Percentiles rank a stretch among this genome's conserved stretches.
These are phyloP conservation scores for Henricia sp. DNA, from an alignment of 53 echinoderm and acorn worm species.

Conservation along the genomic window DNA sequence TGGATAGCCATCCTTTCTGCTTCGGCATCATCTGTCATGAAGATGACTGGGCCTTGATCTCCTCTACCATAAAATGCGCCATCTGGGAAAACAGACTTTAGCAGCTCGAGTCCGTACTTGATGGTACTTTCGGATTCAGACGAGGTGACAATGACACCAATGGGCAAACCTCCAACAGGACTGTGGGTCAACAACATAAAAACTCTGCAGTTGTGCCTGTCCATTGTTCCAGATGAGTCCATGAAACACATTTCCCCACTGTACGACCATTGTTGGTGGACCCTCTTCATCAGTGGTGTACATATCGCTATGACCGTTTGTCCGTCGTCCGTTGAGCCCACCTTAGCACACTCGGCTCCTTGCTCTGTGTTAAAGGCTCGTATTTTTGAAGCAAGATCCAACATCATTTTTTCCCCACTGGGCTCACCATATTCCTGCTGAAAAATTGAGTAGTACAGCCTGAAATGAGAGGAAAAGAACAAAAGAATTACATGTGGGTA, in stretches of 20 bases:
- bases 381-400: conserved; percentile 5
- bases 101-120: conserved; percentile 31
- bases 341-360: conserved; percentile 4
- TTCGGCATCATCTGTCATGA: conserved; percentile 28
- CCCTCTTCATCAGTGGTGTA: conserved; percentile 20
- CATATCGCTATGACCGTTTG: conserved; percentile 23
- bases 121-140: conserved; percentile 26
- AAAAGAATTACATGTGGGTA: background rate
- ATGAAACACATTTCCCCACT: conserved; percentile 29
- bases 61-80: conserved; percentile 40
- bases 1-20: background rate
- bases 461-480: conserved; percentile 2
- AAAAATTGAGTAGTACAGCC: conserved; percentile 10
- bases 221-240: conserved; percentile 16
- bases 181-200: conserved; percentile 63
- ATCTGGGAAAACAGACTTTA: conserved; percentile 18
- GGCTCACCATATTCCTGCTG: conserved; percentile 29
- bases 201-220: conserved; percentile 38
- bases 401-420: conserved; percentile 18
- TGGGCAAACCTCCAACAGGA: conserved; percentile 36
- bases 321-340: conserved; percentile 22
- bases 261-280: conserved; percentile 15
- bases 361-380: conserved; percentile 1
- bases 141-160: conserved; percentile 49
- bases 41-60: conserved; percentile 24